These are phyloP conservation scores for Morinoia aosen DNA, from an alignment of 2,888 invertebrate genomes.

Conservation along the genomic window DNA sequence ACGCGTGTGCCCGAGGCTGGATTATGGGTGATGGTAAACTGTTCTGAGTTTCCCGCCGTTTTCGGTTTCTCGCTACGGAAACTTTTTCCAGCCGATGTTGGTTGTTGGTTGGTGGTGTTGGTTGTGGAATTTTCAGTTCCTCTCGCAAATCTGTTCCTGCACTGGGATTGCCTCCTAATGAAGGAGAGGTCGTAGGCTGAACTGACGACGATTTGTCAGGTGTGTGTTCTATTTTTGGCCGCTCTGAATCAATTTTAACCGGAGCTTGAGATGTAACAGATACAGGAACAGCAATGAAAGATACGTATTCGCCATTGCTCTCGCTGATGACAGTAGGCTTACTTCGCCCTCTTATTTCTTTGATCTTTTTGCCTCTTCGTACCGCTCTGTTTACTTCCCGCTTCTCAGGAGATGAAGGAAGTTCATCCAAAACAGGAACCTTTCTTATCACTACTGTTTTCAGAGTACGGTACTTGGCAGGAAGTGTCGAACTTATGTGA, in stretches of 20 bases:
- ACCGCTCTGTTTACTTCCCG: background rate
- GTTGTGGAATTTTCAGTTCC: background rate
- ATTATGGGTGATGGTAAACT: background rate
- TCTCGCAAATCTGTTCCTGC: background rate
- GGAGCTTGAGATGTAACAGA: background rate
- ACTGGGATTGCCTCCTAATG: background rate
- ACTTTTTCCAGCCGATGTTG: background rate
- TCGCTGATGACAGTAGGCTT: background rate
- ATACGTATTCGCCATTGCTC: slow-evolving; percentile 30
- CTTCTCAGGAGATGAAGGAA: background rate
- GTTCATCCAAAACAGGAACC: slow-evolving; percentile 22
- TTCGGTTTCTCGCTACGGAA: background rate
- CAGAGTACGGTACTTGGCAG: background rate
- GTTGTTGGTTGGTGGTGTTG: background rate
- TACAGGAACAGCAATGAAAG: background rate
- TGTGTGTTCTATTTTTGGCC: background rate
- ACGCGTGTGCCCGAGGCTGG: background rate
- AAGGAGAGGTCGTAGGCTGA: background rate
- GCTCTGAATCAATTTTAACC: background rate
- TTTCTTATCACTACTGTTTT: background rate
- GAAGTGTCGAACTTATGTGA: slow-evolving; percentile 38
- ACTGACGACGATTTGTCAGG: background rate
- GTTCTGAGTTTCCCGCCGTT: background rate
- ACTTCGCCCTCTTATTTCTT: background rate
- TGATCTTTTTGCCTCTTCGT: slow-evolving; percentile 1